Percentiles rank a stretch among this genome's conserved stretches.
phyloP scores from a whole-genome alignment of 2,113 vertebrate species.

The Labeo catla region DNA sequence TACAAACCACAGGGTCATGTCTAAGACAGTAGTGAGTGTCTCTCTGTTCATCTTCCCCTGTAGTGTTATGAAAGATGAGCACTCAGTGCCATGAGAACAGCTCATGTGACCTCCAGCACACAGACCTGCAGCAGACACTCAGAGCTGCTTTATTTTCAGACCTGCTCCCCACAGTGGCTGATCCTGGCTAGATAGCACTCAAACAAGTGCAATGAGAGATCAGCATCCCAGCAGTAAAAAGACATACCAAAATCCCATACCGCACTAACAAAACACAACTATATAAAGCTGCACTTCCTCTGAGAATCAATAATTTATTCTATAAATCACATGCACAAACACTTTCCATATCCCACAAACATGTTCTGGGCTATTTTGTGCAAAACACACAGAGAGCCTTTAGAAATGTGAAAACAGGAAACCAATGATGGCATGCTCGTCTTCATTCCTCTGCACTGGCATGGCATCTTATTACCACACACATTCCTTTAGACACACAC shows the following conservation, averaged over 20 bases:
- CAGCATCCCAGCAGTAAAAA: not conserved
- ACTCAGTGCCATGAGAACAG: not conserved
- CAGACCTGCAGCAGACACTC: not conserved
- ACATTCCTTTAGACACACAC: slow-evolving; percentile 64
- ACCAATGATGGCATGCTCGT: slow-evolving; percentile 38
- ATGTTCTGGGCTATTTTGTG: slow-evolving; percentile 29
- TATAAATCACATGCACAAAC: slow-evolving; percentile 10
- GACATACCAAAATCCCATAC: not conserved
- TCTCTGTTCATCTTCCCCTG: not conserved
- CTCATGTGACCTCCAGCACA: slow-evolving; percentile 9
- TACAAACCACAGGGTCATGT: not conserved
- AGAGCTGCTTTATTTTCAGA: slow-evolving; percentile 9
- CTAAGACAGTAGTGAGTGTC: not conserved
- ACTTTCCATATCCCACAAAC: slow-evolving; percentile 21
- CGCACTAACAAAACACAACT: not conserved
- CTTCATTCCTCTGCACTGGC: slow-evolving; percentile 53
- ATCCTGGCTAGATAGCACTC: not conserved
- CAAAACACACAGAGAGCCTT: not conserved
- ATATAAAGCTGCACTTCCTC: slow-evolving; percentile 20
- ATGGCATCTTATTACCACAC: slow-evolving; percentile 48
- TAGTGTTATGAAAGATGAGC: slow-evolving; percentile 9
- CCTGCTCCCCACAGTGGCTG: not conserved
- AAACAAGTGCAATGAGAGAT: not conserved
- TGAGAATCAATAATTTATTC: slow-evolving; percentile 14
- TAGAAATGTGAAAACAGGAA: slow-evolving; percentile 51